Evolutionary conservation across 2,113 vertebrate genomes (phyloP), one percentile per base, ranked within the genome.

Genomic region (Epinephelus fuscoguttatus): DNA sequence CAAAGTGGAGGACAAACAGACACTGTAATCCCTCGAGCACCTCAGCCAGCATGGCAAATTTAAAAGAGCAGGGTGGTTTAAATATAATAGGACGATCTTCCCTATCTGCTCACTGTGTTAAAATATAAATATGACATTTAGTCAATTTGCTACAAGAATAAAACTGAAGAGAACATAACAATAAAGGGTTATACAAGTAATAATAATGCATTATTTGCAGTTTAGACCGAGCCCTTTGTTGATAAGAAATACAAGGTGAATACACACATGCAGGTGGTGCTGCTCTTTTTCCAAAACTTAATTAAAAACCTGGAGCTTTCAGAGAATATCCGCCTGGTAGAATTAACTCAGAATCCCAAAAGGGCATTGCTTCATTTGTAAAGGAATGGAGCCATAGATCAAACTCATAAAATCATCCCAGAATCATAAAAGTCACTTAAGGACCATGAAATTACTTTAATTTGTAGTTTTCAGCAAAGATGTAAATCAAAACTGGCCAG

Each of bases 381-480:
- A 64, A 67, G 63, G 2, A 64, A 68, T 1, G 6, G 60, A 56
- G 27, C 13, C 33, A 47, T 53, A 11, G 19, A 56, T 52, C 30
- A 53, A 27, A 42, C 23, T 45, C 45, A n/a, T 77, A 64, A 57
- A 68, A 78, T 84, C 49, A 67, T 82, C 68, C 55, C 1, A n/a
- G 40, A 45, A 74, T 84, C 59, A 69, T 45, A 75, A 77, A 85
- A 84, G 45, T 42, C 42, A 33, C 10, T 62, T 3, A 9, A 47
- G 25, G 23, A 42, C 8, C 21, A 42, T 1, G 23, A 12, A 70
- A 82, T 56, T 10, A 49, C 40, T 82, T 85, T 72, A 49, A 81
- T 78, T 82, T 80, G 69, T 49, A 80, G 62, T 52, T 78, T n/a
- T 80, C 55, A 74, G 63, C 42, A 12, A 9, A 57, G 71, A 80